Base-by-base conservation (phyloP, 2,888 invertebrate species). In the Agrochola litura region DNA sequence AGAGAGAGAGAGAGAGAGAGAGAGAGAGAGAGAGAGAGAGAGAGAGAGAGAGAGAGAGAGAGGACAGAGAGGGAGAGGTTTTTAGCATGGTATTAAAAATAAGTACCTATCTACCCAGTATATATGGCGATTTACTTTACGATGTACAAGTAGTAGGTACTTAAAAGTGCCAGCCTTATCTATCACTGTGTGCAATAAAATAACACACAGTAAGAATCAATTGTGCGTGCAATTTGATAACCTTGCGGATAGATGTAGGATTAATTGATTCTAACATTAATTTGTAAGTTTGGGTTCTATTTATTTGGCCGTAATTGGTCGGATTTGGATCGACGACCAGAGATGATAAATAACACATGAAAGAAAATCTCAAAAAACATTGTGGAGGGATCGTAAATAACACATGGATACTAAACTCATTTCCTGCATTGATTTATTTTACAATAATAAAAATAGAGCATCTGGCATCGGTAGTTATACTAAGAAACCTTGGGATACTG, bases 201-300 rank as follows among this genome's bases (percentile, higher is more conserved):
- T 22, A 49, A 41, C 74, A 43, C 43, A 68, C 46, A 46, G 61
- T 60, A 56, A 71, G 64, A 68, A 79, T 60, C 56, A 73, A 84
- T 64, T 74, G 67, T 63, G 30, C 77, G 52, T 74, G 72, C 77
- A 70, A 63, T 77, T 71, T 60, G 49, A 72, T 65, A 74, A 63
- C 71, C 82, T 81, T 81, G 72, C 30, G 16, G 60, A 63, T 66
- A 69, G 14, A 68, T 56, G 46, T 60, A 49, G 65, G 4, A 76
- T 76, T 61, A 71, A 71, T 75, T 80, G 60, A 22, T 69, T 49
- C 6, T 56, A 64, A 41, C 58, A 49, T 63, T 37, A 43, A n/a
- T 56, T 54, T 30, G 8, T 58, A 43, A 16, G 12, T 43, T 46
- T 71, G 25, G 6, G 58, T 65, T 56, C 19, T 49, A 22, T 61